A percentile compares a stretch with the other conserved stretches of the same genome.
These are phyloP conservation scores for Protonibea diacanthus DNA, from an alignment of 2,797 vertebrate species.

Conservation along the genomic window DNA sequence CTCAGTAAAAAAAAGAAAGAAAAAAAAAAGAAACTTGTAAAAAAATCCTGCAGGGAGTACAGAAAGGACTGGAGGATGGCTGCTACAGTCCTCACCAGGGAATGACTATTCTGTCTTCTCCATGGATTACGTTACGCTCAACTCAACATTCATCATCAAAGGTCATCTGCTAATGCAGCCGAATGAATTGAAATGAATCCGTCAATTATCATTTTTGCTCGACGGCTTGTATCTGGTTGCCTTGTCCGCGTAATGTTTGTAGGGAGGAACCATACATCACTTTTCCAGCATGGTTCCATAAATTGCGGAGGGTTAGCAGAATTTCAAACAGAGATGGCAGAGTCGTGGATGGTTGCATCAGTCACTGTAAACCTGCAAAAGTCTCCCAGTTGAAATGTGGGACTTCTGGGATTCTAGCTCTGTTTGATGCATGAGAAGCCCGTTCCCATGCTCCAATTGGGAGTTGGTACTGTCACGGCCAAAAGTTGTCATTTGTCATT, in stretches of 20 bases:
- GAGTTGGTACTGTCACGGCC: background rate
- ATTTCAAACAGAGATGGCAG: background rate
- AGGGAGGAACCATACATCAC: background rate
- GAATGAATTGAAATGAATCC: background rate
- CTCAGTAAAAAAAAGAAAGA: constrained; percentile 6
- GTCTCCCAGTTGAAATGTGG: background rate
- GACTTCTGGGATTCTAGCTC: background rate
- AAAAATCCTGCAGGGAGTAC: constrained; percentile 4
- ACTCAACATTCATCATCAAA: background rate
- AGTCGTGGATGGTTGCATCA: constrained; percentile 1
- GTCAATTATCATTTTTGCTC: background rate
- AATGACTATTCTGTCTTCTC: background rate
- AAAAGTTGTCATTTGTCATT: background rate
- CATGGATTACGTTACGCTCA: background rate
- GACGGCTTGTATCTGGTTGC: background rate
- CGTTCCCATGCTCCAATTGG: background rate
- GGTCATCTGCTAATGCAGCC: background rate
- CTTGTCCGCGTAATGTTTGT: background rate
- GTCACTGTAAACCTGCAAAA: background rate
- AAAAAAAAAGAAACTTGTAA: background rate
- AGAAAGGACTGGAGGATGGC: constrained; percentile 8
- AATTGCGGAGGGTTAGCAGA: background rate
- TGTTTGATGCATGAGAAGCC: background rate
- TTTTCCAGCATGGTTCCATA: background rate
- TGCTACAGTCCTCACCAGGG: background rate